Evolutionary conservation across 2,888 invertebrate species (phyloP), one percentile per base, ranked within the genome.

Genomic region (Podotricha telesiphe): DNA sequence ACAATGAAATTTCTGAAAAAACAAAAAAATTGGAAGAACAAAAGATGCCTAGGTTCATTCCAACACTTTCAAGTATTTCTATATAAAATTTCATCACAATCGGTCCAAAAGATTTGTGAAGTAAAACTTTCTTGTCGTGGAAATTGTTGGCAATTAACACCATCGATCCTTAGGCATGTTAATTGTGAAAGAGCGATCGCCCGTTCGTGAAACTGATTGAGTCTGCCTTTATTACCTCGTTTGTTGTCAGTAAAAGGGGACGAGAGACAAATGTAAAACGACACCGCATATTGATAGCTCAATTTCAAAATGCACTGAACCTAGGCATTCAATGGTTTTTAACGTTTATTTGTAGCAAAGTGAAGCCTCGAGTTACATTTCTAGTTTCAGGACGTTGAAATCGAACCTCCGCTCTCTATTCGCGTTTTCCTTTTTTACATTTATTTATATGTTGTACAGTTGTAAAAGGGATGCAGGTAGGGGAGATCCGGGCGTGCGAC

Each of bases 401-500:
- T 73, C 72, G 68, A 68, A 67, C 65, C 65, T 61, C 67, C 67
- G 64, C 55, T 48, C 42, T 67, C n/a, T 68, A 42, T 53, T 65
- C 55, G 65, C 65, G 45, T 71, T 67, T 68, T 68, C 40, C 56
- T 68, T 71, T 73, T n/a, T 71, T 67, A 71, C 69, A 56, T 66
- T 65, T 68, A 74, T 72, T 70, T 70, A 69, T 75, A 70, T 74
- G 72, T 72, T 59, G 67, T 73, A 66, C 67, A 50, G 74, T 65
- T 70, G 70, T 73, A 71, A 74, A 73, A 72, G 70, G 70, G 73
- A 75, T 76, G 74, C 76, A 76, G 74, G 75, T 73, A 75, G 63
- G 68, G 72, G 72, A 74, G 73, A 74, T 81, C 80, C 81, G 83
- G 79, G 80, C 79, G 80, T 78, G 76, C 77, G 77, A 77, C 78